These are phyloP conservation scores for Trididemnum nubilum DNA, from an alignment of 23 tunicate genomes.

Conservation along the genomic window DNA sequence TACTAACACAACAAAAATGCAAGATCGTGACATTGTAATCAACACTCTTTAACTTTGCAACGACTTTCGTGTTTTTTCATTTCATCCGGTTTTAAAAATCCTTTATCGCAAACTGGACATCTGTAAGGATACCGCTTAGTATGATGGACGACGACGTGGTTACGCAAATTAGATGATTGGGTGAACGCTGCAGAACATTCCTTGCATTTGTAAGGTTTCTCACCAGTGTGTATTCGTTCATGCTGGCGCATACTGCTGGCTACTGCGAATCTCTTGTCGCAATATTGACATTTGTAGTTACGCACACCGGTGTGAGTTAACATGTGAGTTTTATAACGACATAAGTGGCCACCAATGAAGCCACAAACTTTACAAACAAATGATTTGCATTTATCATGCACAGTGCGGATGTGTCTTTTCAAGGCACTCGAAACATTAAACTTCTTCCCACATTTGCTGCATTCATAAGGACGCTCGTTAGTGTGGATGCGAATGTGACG, in stretches of 20 bases:
- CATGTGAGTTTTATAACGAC: conserved; percentile 33
- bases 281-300: conserved; percentile 34
- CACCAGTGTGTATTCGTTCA: conserved; percentile 15
- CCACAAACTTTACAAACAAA: conserved; percentile 59
- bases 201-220: conserved; percentile 43
- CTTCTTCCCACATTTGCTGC: conserved; percentile 45
- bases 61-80: conserved; percentile 32
- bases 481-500: conserved; percentile 52
- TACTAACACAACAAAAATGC: too few species aligned
- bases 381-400: conserved; percentile 44
- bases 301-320: conserved; percentile 52
- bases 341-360: conserved; percentile 7
- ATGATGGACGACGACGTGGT: conserved; percentile 28
- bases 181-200: conserved; percentile 28
- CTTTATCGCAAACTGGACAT: conserved; percentile 42
- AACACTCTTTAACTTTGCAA: too few species aligned
- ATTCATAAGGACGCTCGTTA: conserved; percentile 16
- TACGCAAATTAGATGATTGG: conserved; percentile 17
- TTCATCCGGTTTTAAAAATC: conserved; percentile 16
- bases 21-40: too few species aligned
- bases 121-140: conserved; percentile 37
- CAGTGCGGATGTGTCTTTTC: conserved; percentile 33
- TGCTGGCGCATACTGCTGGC: conserved; percentile 27
- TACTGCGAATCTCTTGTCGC: conserved; percentile 39
- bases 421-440: conserved; percentile 34